Evolutionary conservation across 2,888 invertebrate species (phyloP).

Genomic region (Morpho helenor): DNA sequence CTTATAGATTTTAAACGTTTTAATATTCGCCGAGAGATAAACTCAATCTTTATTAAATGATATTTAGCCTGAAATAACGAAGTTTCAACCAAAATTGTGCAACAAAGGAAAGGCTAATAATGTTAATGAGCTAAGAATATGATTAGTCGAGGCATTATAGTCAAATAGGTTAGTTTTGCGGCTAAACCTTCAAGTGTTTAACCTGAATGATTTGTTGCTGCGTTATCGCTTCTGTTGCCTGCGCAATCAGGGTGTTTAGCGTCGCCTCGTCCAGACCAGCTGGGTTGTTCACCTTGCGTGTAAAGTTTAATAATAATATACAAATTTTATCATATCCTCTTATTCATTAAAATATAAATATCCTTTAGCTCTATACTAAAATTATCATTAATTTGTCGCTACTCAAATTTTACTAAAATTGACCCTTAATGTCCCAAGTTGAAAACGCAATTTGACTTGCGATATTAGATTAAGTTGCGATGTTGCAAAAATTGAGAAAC

Average conservation of each 20-base stretch:
- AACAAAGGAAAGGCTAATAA: neutral
- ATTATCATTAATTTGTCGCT: too few relatives aligned
- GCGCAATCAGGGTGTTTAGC: conserved; percentile 73
- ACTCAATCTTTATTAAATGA: too few relatives aligned
- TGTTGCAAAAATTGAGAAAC: too few relatives aligned
- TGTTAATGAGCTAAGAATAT: conserved; percentile 14
- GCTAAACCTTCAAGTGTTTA: conserved; percentile 35
- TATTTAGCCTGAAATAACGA: too few relatives aligned
- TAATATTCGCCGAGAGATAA: too few relatives aligned
- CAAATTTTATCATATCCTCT: conserved; percentile 9
- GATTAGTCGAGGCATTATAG: conserved; percentile 17
- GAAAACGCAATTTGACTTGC: too few relatives aligned
- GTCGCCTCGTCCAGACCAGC: conserved; percentile 74
- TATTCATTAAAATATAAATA: too few relatives aligned
- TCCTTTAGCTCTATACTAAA: too few relatives aligned
- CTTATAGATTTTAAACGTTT: too few relatives aligned
- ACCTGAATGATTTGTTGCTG: conserved; percentile 78
- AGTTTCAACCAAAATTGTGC: neutral
- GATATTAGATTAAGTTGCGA: too few relatives aligned
- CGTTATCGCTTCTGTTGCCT: conserved; percentile 76
- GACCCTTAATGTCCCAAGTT: too few relatives aligned
- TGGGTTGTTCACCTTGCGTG: conserved; percentile 73
- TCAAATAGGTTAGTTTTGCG: conserved; percentile 21
- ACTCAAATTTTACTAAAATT: too few relatives aligned
- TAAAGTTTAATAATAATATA: conserved; percentile 22